These are phyloP conservation scores for Agrenia bidenticulata DNA, from an alignment of 2,888 invertebrate genomes.

Conservation along the genomic window DNA sequence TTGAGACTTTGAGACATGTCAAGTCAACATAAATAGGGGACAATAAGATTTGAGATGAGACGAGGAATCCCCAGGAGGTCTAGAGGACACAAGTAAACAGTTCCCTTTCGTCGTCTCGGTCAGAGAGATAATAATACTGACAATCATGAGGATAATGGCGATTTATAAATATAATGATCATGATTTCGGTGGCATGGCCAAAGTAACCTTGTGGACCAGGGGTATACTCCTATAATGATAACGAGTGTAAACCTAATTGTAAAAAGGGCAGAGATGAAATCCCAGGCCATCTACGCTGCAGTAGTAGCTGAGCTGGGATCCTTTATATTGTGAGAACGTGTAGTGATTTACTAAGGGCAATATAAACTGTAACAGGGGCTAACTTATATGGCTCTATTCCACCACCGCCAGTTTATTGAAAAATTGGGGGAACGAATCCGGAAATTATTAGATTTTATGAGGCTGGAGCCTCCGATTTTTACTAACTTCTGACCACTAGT, in stretches of 20 bases:
- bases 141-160: conserved; percentile 2
- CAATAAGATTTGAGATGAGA: conserved; percentile 17
- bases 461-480: no score
- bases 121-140: conserved; percentile 12
- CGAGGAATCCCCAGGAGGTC: conserved; percentile 7
- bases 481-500: no score
- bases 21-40: conserved; percentile 6
- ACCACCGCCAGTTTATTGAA: background rate
- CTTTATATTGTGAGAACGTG: no score
- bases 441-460: conserved; percentile 11
- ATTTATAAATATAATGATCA: background rate
- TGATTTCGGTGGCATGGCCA: background rate
- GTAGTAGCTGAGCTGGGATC: no score
- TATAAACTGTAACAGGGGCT: no score
- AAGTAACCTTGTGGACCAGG: no score
- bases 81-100: background rate
- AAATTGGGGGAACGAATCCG: conserved; percentile 14
- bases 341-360: no score
- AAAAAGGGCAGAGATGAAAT: no score
- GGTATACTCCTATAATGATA: no score
- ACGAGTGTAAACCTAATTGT: no score
- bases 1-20: conserved; percentile 8
- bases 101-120: conserved; percentile 4
- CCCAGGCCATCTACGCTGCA: no score
- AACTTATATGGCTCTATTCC: no score